Conservation (phyloP, 2,888 invertebrate species). For the Drosophila meridionalis region DNA sequence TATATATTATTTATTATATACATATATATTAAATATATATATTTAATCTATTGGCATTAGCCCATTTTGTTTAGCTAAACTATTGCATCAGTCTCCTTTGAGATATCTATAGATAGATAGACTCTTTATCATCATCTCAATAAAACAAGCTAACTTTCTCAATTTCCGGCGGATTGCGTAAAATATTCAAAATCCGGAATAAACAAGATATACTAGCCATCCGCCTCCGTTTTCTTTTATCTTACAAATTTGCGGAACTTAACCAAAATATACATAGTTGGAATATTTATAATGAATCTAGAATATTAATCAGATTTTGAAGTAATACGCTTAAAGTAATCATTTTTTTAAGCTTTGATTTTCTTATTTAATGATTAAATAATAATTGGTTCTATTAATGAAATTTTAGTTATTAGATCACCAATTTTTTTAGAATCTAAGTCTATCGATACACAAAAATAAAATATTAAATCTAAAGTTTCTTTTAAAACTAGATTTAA, state of each 20-base stretch:
- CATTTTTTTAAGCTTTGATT: no score
- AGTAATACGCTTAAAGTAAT: no score
- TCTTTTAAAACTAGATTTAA: no score
- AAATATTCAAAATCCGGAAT: neutral
- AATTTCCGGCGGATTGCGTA: neutral
- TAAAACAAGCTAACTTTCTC: neutral
- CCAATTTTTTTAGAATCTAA: no score
- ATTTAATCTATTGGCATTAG: neutral
- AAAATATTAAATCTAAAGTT: no score
- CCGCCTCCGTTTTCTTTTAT: neutral
- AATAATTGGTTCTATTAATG: no score
- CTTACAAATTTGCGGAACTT: neutral
- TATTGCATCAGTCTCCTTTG: neutral
- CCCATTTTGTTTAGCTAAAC: neutral
- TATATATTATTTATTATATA: slow-evolving; percentile 2
- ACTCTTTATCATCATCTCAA: neutral
- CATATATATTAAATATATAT: neutral
- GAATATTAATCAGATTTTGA: no score
- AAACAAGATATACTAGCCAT: neutral
- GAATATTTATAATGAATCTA: no score
- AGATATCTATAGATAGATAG: neutral
- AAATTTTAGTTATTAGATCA: no score
- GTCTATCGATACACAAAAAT: no score
- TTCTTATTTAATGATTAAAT: no score
- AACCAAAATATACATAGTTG: neutral